Evolutionary conservation across 2,888 invertebrate species (phyloP), one percentile per base, ranked within the genome.

Genomic region (Axea sp.): DNA sequence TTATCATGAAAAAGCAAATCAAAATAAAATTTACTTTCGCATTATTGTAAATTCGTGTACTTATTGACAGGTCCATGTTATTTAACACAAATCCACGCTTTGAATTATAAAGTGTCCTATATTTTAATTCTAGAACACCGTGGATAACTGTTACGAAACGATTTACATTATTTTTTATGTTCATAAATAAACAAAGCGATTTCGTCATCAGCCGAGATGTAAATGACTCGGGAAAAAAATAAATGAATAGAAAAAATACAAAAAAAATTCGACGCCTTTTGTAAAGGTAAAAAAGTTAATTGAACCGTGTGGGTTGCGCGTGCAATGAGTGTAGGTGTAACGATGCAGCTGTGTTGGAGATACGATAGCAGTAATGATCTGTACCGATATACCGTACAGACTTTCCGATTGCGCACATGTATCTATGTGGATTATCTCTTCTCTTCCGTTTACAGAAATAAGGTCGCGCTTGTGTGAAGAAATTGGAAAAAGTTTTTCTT

Each of bases 381-480:
- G 45, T 17, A 26, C 51, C 55, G 47, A 71, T 71, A 71, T 30
- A 43, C 51, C 47, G 14, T 55, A 41, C 47, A 45, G 45, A 45
- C 69, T 60, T 69, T 69, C 39, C 37, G 69, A 71, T 55, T 47
- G 55, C 55, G 8, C 53, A 26, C 33, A 31, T 47, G 39, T 62
- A 60, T 53, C 53, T 57, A 53, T 69, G 69, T 69, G 39, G 69
- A 60, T 60, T 69, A 69, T 69, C 60, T 73, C 57, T 71, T 78
- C 78, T 73, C 72, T 80, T 76, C 75, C 72, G 76, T 75, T 76
- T 77, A 71, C 73, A 68, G 71, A 72, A 80, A 79, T 79, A 79
- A 62, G 80, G 80, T 78, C 79, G 76, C 53, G 53, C n/a, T n/a
- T n/a, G 73, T 26, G 17, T 45, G 28, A 60, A 53, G 69, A 69